Evolutionary conservation across 2,888 invertebrate genomes (phyloP).

Genomic region (Hedya salicella): DNA sequence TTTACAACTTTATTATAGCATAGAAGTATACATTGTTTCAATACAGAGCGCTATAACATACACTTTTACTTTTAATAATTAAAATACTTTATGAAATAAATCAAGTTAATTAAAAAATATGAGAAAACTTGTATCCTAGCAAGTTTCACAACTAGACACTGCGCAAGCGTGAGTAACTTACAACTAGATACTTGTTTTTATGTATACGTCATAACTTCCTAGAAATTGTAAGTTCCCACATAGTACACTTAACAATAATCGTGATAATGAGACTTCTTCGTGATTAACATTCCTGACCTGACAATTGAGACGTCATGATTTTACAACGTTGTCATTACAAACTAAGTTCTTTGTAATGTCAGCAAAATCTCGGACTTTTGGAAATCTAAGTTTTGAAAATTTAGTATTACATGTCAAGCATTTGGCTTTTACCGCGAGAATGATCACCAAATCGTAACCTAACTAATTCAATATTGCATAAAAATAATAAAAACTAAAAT

Average conservation of each 20-base stretch:
- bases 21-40: too few relatives aligned
- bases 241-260: slow-evolving; percentile 11
- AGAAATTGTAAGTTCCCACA: slow-evolving; percentile 30
- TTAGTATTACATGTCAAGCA: too few relatives aligned
- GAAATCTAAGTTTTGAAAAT: too few relatives aligned
- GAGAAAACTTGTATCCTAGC: background rate
- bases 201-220: slow-evolving; percentile 9
- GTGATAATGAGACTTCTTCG: slow-evolving; percentile 17
- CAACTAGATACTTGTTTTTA: background rate
- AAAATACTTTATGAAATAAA: background rate
- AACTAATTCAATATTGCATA: too few relatives aligned
- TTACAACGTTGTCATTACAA: background rate
- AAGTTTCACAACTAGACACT: background rate
- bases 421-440: too few relatives aligned
- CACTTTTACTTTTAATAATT: too few relatives aligned
- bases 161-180: background rate
- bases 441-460: too few relatives aligned
- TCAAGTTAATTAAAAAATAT: background rate
- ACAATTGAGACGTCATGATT: slow-evolving; percentile 10
- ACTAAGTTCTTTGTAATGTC: background rate
- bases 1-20: too few relatives aligned
- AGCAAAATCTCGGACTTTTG: too few relatives aligned
- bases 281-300: slow-evolving; percentile 24
- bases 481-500: too few relatives aligned
- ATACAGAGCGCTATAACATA: too few relatives aligned